Base-by-base conservation (phyloP, 2,888 invertebrate species). In the Eupeodes luniger region DNA sequence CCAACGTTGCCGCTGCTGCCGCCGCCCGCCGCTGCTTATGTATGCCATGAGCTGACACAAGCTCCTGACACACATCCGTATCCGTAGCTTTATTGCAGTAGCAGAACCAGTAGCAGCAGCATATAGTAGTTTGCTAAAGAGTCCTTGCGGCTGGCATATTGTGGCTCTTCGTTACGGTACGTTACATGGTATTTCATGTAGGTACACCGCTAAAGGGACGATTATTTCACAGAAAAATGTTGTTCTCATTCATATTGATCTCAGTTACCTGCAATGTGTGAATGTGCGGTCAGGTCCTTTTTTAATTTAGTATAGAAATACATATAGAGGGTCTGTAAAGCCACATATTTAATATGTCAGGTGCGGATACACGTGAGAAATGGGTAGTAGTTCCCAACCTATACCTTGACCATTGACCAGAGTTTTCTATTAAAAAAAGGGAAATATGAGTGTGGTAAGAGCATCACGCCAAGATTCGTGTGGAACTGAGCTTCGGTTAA, bases 201-300 rank as follows among this genome's bases (percentile, higher is more conserved):
- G 34, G 19, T 40, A 49, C 34, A 44, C 61, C 10, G 27, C 47
- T 69, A 61, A 47, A 10, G 67, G 53, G 36, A 19, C 14, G 51
- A 49, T 53, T 62, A 36, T 11, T 67, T 57, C 34, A 40, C 40
- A 62, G 16, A 62, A 40, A 16, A 7, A 2, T 53, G 49, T 44
- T 59, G 19, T 74, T 36, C 69, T 61, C 74, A 75, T 84, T 81
- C 81, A 84, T 75, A 74, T 88, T 84, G 80, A 88, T 88, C 81
- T 76, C 67, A 34, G 62, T 69, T 74, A 74, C 61, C 74, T 44
- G 40, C 7, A 14, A 72, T 72, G 72, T 83, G 75, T 47, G 67
- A 87, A 83, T 77, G 67, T 84, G 84, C 78, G 80, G 87, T 77
- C 40, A 77, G 83, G 44, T 84, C 57, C 66, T 76, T 83, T 79